Evolutionary conservation across 2,113 vertebrate species (phyloP), one percentile per base, ranked within the genome.

Genomic region (Sylvilagus bachmani): DNA sequence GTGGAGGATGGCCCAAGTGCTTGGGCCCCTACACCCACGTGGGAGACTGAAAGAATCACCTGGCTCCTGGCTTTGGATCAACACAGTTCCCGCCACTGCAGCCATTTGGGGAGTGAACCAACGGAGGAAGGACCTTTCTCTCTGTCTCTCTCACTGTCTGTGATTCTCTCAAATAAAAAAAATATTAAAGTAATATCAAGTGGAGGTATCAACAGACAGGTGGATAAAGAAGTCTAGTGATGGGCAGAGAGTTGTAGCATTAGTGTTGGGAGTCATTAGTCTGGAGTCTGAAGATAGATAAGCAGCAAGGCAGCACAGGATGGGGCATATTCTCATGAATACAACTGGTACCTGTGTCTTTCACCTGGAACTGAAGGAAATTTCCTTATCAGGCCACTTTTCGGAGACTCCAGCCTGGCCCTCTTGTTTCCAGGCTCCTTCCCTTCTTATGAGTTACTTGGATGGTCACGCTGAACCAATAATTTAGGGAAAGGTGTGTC

Each of bases 321-420:
- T 84, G 81, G 31, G 75, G 36, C 49, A 75, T 75, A 58, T 64
- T 86, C 31, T 86, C 69, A 67, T 36, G 33, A 87, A 44, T 69
- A 51, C 4, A 12, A 25, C 51, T 92, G 44, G 24, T 90, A 27
- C 36, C 78, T 89, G 66, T 86, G 12, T 62, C 31, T 94, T 79
- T 79, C 4, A 58, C 38, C 62, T 74, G 22, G 79, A 24, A 73
- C 27, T 33, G 77, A 21, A 61, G 49, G 55, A 44, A 80, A 58
- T 91, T 91, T 92, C 70, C 33, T 91, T 61, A 79, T 86, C 71
- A 92, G 64, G 16, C 31, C 64, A 27, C 51, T 94, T 90, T 49
- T 71, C 27, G 51, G 31, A 38, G 38, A 89, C 25, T 24, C n/a
- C 55, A 81, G 19, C 27, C 66, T 87, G n/a, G 11, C 33, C 67